Evolutionary conservation across 1,140 invertebrate species (phyloP).

Genomic region (Chironomus striatipennis): DNA sequence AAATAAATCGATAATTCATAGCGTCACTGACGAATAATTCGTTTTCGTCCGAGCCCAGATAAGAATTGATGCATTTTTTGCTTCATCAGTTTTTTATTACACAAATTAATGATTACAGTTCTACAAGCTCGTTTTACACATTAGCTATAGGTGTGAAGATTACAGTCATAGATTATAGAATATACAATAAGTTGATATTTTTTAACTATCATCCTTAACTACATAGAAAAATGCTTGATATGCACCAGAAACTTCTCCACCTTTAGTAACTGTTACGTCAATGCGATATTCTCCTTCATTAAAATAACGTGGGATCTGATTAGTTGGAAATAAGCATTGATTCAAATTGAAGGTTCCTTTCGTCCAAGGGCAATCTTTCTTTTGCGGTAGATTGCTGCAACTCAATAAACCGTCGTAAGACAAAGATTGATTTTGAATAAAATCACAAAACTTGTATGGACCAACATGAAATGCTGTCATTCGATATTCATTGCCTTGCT

Average conservation of each 20-base stretch:
- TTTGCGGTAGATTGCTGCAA: not conserved
- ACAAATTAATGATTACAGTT: no score
- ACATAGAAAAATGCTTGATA: not conserved
- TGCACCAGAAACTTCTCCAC: not conserved
- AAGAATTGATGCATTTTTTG: no score
- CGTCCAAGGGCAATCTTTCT: not conserved
- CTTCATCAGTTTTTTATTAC: no score
- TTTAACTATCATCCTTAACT: no score
- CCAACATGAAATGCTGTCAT: not conserved
- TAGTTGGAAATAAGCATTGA: not conserved
- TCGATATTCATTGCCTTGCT: not conserved
- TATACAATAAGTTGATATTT: no score
- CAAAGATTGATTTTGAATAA: not conserved
- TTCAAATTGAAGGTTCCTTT: not conserved
- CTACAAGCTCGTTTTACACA: no score
- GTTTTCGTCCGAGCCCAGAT: no score
- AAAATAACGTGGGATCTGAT: not conserved
- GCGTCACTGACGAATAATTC: no score
- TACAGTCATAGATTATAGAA: no score
- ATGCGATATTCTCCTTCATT: not conserved
- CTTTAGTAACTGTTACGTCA: not conserved
- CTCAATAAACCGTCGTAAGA: not conserved
- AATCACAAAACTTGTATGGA: not conserved
- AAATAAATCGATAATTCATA: no score
- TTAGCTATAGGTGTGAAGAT: no score